These are phyloP conservation scores for Solenopsis invicta DNA, from an alignment of 1,140 invertebrate genomes.

Conservation along the genomic window DNA sequence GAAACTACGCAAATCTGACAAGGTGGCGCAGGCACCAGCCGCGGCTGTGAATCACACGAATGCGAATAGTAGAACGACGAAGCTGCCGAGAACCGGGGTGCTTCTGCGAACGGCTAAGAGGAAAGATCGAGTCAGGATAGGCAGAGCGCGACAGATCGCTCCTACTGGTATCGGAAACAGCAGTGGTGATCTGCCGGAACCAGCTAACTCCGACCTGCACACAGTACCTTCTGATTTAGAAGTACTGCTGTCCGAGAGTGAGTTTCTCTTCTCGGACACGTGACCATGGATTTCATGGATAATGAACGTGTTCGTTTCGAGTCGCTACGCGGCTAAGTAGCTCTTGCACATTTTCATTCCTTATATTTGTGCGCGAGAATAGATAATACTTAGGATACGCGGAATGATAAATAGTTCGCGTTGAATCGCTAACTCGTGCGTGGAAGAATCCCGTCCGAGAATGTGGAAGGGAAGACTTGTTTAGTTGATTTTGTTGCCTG, in stretches of 20 bases:
- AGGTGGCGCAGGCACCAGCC: constrained; percentile 80
- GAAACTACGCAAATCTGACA: constrained; percentile 91
- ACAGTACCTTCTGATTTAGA: constrained; percentile 90
- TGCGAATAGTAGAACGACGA: constrained; percentile 64
- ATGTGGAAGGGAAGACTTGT: constrained; percentile 44
- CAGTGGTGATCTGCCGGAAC: constrained; percentile 77
- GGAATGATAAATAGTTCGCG: constrained; percentile 32
- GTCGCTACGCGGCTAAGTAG: constrained; percentile 31
- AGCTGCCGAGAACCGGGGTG: constrained; percentile 85
- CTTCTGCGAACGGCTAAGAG: constrained; percentile 85
- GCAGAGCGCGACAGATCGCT: constrained; percentile 76
- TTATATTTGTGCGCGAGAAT: constrained; percentile 3
- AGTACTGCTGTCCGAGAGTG: constrained; percentile 89
- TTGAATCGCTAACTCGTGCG: constrained; percentile 23
- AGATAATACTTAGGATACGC: constrained; percentile 15
- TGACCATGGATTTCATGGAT: constrained; percentile 81
- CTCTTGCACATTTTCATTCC: constrained; percentile 7
- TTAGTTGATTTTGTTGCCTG: constrained; percentile 20
- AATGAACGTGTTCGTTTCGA: constrained; percentile 9
- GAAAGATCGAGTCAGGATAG: constrained; percentile 81
- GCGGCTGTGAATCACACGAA: constrained; percentile 58
- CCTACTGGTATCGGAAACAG: constrained; percentile 74
- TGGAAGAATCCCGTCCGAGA: constrained; percentile 65
- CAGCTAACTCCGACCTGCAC: constrained; percentile 88
- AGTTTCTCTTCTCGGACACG: constrained; percentile 88